Conservation (phyloP, 2,888 invertebrate genomes). For the Aphrophora alni region DNA sequence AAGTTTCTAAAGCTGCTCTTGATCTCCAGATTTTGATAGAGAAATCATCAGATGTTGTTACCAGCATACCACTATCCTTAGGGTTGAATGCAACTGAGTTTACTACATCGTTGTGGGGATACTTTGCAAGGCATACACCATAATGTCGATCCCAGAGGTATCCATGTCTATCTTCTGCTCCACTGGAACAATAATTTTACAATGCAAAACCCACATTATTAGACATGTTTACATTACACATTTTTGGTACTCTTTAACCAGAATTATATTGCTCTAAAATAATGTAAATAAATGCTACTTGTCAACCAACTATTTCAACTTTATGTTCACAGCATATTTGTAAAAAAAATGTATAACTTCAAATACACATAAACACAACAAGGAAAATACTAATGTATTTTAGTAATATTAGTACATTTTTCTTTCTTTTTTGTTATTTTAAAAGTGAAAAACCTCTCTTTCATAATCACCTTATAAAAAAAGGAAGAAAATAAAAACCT, state of each 20-base stretch:
- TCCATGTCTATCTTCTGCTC: conserved; percentile 82
- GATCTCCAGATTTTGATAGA: conserved; percentile 66
- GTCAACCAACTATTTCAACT: no score
- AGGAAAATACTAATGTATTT: no score
- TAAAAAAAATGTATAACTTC: no score
- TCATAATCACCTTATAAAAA: no score
- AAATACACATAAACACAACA: no score
- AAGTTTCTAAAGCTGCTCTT: conserved; percentile 38
- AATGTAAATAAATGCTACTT: no score
- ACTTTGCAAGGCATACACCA: conserved; percentile 75
- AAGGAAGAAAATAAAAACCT: no score
- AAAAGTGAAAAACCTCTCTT: no score
- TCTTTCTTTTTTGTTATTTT: no score
- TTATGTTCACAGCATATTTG: no score
- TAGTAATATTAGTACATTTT: no score
- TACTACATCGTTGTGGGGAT: conserved; percentile 79
- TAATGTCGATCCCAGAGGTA: conserved; percentile 88
- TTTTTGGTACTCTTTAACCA: neutral
- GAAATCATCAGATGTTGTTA: conserved; percentile 83
- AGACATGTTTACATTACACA: conserved; percentile 17
- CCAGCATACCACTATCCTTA: conserved; percentile 77
- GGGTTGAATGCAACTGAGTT: conserved; percentile 88
- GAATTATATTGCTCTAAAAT: no score
- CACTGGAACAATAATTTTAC: conserved; percentile 62
- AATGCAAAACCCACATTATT: neutral